These are phyloP conservation scores for Pinctada fucata DNA, from an alignment of 2,888 invertebrate genomes.

Conservation along the genomic window DNA sequence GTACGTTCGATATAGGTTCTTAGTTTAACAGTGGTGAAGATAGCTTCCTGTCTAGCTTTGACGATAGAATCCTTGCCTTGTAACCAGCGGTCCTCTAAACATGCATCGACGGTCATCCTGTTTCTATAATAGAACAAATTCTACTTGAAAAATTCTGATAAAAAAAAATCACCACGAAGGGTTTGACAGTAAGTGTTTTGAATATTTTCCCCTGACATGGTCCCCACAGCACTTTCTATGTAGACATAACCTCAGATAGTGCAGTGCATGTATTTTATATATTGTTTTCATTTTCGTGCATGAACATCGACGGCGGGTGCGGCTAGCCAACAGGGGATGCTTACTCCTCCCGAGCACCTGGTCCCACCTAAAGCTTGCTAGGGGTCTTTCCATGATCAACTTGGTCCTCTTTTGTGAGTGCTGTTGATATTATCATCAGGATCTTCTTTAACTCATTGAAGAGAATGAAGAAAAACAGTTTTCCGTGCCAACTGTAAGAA, in stretches of 20 bases:
- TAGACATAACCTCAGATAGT: no score
- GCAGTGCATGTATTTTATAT: no score
- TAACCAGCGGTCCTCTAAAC: constrained; percentile 97
- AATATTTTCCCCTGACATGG: no score
- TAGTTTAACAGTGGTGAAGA: constrained; percentile 82
- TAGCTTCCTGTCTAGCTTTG: constrained; percentile 91
- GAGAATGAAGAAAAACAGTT: background rate
- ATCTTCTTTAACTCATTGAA: no score
- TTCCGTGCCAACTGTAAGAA: background rate
- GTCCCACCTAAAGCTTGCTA: background rate
- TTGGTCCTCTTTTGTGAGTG: background rate
- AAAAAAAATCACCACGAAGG: background rate
- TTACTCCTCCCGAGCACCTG: no score
- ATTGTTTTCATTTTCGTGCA: no score
- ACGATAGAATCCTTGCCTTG: constrained; percentile 94
- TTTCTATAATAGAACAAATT: constrained; percentile 82
- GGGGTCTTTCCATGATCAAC: background rate
- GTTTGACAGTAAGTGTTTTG: no score
- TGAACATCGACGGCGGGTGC: no score
- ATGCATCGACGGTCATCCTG: constrained; percentile 95
- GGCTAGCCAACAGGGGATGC: no score
- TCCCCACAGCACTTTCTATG: no score
- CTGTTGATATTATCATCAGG: no score
- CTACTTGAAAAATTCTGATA: background rate
- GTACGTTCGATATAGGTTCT: constrained; percentile 78